Evolutionary conservation across 2,113 vertebrate genomes (phyloP).

Genomic region (Barnardius zonarius): DNA sequence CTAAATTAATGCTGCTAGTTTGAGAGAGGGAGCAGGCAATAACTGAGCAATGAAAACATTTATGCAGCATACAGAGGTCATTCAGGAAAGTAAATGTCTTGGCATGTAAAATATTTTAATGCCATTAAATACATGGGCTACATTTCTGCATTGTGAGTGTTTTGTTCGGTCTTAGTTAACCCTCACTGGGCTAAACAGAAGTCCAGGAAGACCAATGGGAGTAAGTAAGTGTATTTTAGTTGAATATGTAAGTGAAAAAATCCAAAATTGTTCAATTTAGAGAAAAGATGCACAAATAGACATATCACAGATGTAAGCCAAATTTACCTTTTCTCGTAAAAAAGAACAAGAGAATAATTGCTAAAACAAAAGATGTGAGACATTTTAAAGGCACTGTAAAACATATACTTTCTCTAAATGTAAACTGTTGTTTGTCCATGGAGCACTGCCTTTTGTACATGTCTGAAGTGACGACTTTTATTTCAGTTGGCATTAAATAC

Average conservation of each 20-base stretch:
- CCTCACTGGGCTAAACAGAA: not conserved
- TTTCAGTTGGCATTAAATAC: rapidly evolving
- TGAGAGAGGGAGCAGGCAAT: not conserved
- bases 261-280: not conserved
- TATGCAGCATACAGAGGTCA: not conserved
- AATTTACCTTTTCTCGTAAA: not conserved
- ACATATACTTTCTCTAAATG: not conserved
- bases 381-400: not conserved
- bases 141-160: not conserved
- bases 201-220: not conserved
- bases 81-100: not conserved
- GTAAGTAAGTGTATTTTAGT: not conserved
- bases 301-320: not conserved
- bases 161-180: not conserved
- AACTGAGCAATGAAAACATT: not conserved
- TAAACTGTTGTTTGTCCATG: not conserved
- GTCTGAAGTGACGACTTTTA: not conserved
- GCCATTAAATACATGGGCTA: not conserved
- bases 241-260: not conserved
- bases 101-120: slow-evolving; percentile 48
- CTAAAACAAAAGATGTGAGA: not conserved
- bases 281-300: not conserved
- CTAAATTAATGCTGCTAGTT: not conserved
- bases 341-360: not conserved
- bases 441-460: not conserved